phyloP scores from a whole-genome alignment of 2,797 vertebrate genomes.

The Cyclura pinguis region DNA sequence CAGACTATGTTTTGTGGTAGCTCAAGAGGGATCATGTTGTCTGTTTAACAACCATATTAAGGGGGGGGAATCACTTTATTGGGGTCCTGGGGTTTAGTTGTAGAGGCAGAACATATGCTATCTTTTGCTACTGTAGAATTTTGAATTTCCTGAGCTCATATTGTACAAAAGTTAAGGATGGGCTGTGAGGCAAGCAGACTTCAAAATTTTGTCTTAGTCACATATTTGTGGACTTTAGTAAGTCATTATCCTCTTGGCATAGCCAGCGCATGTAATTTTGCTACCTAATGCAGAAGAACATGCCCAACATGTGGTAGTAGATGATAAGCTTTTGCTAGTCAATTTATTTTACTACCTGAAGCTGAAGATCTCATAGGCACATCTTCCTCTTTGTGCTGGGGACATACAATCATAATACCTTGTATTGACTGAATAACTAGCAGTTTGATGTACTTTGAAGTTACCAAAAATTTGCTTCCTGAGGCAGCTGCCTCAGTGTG shows the following conservation, averaged over 20 bases:
- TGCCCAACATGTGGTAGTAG: background rate
- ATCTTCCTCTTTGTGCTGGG: background rate
- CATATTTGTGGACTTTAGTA: background rate
- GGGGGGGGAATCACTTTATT: constrained; percentile 43
- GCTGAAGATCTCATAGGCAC: background rate
- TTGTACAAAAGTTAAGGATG: background rate
- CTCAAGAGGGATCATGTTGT: constrained; percentile 40
- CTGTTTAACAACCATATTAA: constrained; percentile 48
- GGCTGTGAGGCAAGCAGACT: background rate
- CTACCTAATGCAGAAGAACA: background rate
- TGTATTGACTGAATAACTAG: background rate
- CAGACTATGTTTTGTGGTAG: constrained; percentile 32
- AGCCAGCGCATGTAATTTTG: background rate
- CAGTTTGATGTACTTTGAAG: background rate
- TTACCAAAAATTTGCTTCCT: background rate
- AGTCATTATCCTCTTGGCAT: background rate
- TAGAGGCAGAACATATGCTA: constrained; percentile 44
- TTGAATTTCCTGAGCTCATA: background rate
- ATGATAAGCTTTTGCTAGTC: background rate
- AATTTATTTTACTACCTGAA: background rate
- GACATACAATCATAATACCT: background rate
- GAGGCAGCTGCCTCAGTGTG: background rate
- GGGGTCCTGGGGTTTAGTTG: constrained; percentile 47
- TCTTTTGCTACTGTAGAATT: constrained; percentile 44
- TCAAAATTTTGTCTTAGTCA: background rate